Conservation (phyloP, 1,140 invertebrate genomes). For the Melipona quadrifasciata region DNA sequence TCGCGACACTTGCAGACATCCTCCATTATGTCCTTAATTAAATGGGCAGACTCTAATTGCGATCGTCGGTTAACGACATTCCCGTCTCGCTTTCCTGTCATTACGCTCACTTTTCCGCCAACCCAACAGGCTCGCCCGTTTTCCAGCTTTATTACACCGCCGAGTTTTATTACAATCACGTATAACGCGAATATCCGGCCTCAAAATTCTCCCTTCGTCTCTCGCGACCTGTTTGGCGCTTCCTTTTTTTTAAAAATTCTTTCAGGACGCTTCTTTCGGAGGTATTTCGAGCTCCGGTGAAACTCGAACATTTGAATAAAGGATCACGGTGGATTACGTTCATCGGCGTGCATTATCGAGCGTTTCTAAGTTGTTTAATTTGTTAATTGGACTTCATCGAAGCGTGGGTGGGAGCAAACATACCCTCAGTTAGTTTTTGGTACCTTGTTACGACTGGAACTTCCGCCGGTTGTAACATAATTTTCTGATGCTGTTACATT, state of each 20-base stretch:
- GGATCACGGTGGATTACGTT: too few relatives aligned
- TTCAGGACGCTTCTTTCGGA: too few relatives aligned
- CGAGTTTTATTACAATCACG: too few relatives aligned
- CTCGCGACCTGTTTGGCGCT: neutral
- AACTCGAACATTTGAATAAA: too few relatives aligned
- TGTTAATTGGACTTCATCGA: neutral
- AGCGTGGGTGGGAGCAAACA: neutral
- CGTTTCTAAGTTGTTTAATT: neutral
- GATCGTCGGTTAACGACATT: constrained; percentile 15
- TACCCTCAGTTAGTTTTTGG: neutral
- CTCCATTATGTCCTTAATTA: constrained; percentile 38
- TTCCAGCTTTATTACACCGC: constrained; percentile 6
- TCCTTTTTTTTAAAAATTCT: too few relatives aligned
- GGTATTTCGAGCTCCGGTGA: too few relatives aligned
- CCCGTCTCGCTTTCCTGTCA: constrained; percentile 7
- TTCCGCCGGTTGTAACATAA: neutral
- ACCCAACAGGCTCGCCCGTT: neutral
- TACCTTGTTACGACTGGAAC: neutral
- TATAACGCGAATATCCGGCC: too few relatives aligned
- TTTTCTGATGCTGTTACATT: neutral
- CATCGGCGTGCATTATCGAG: too few relatives aligned
- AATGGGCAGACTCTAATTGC: constrained; percentile 33
- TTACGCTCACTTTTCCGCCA: constrained; percentile 15
- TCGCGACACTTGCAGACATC: constrained; percentile 16
- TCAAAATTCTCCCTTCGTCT: neutral